Evolutionary conservation across 2,888 invertebrate species (phyloP).

Genomic region (Caenorhabditis sp.): DNA sequence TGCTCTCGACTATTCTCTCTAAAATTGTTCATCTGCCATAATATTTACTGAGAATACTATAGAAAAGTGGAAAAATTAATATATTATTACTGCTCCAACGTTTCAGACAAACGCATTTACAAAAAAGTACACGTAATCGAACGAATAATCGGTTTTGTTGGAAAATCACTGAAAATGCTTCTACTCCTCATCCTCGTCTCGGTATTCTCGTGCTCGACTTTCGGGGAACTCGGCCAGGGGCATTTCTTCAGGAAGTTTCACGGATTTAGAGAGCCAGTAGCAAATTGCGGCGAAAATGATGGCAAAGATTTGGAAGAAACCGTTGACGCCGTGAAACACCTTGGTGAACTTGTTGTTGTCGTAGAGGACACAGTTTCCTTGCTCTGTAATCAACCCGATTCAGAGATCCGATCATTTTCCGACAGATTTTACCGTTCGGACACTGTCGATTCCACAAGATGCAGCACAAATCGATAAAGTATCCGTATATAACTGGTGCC

Average conservation of each 20-base stretch:
- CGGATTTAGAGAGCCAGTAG: slow-evolving; percentile 61
- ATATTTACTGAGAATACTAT: no score
- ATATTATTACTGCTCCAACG: no score
- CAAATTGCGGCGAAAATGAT: slow-evolving; percentile 63
- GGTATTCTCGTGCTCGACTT: slow-evolving; percentile 37
- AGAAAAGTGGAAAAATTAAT: no score
- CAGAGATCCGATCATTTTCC: no score
- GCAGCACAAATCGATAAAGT: slow-evolving; percentile 69
- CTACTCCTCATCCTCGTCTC: slow-evolving; percentile 24
- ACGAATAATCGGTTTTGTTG: neutral
- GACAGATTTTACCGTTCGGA: slow-evolving; percentile 56
- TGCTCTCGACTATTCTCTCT: no score
- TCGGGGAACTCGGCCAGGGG: slow-evolving; percentile 48
- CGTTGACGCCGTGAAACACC: slow-evolving; percentile 69
- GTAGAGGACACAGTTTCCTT: slow-evolving; percentile 73
- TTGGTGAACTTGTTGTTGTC: slow-evolving; percentile 68
- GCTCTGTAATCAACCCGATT: slow-evolving; percentile 58
- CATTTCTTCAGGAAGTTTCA: slow-evolving; percentile 68
- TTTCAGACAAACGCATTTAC: no score
- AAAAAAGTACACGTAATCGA: slow-evolving; percentile 42
- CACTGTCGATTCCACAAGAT: slow-evolving; percentile 69
- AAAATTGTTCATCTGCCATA: no score
- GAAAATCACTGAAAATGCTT: neutral
- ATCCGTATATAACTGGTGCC: slow-evolving; percentile 73
- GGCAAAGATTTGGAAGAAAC: slow-evolving; percentile 62